phyloP scores from a whole-genome alignment of 2,888 invertebrate genomes.

The Aradus depressus region DNA sequence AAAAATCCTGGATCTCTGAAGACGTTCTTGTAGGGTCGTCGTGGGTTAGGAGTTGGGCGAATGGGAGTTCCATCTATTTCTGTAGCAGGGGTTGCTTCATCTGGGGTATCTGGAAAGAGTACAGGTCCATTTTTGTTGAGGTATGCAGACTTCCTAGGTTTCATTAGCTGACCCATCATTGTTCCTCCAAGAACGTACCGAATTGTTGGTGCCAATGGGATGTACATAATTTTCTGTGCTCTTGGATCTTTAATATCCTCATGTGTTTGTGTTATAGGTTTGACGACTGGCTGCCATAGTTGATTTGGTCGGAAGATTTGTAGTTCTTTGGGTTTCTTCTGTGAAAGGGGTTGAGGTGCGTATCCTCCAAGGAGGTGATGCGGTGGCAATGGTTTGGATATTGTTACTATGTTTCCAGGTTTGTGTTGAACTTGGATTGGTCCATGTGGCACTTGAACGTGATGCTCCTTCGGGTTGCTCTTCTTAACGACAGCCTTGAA shows the following conservation, averaged over 20 bases:
- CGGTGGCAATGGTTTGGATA: conserved; percentile 5
- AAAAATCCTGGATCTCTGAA: too few relatives aligned
- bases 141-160: conserved; percentile 5
- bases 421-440: too few relatives aligned
- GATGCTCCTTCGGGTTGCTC: conserved; percentile 14
- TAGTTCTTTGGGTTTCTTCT: background rate
- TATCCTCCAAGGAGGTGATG: background rate
- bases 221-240: conserved; percentile 8
- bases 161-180: conserved; percentile 23
- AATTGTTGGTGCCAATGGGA: conserved; percentile 21
- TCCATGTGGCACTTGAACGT: background rate
- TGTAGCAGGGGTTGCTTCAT: conserved; percentile 20
- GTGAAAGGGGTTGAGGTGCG: background rate
- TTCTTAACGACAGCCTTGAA: conserved; percentile 26
- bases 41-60: conserved; percentile 13
- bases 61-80: conserved; percentile 24
- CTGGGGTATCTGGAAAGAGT: conserved; percentile 23
- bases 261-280: conserved; percentile 22
- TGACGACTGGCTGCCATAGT: conserved; percentile 19
- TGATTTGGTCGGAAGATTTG: background rate
- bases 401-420: too few relatives aligned
- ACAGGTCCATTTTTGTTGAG: conserved; percentile 22
- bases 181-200: conserved; percentile 21
- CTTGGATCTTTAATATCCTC: conserved; percentile 11
- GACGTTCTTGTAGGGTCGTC: background rate